Conservation (phyloP, 2,797 vertebrate genomes). For the Buceros bicornis region DNA sequence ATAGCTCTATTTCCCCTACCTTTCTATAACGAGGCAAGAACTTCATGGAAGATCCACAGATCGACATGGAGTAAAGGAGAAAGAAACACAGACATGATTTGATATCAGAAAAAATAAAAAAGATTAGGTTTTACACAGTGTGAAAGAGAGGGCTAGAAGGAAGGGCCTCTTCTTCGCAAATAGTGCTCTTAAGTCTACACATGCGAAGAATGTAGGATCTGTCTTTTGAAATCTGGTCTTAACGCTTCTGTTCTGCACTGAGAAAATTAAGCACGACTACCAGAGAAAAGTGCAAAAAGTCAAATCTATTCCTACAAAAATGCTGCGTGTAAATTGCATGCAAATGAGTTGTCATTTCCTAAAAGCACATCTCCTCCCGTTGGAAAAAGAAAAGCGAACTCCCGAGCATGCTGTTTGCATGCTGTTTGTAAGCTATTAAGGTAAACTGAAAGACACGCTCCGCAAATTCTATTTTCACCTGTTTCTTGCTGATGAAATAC, state of each 20-base stretch:
- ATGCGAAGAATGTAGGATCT: neutral
- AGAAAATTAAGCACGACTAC: conserved; percentile 26
- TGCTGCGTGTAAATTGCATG: conserved; percentile 3
- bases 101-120: neutral
- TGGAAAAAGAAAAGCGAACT: conserved; percentile 7
- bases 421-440: conserved; percentile 17
- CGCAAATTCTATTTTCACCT: conserved; percentile 19
- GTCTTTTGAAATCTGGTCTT: neutral
- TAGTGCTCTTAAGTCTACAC: neutral
- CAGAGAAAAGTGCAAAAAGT: conserved; percentile 2
- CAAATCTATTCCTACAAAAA: conserved; percentile 22
- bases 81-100: neutral
- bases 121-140: neutral
- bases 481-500: conserved; percentile 23
- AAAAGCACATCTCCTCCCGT: neutral
- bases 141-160: neutral
- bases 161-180: neutral
- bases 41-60: conserved; percentile 36
- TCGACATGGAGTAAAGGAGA: neutral
- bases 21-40: conserved; percentile 53
- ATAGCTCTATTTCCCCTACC: conserved; percentile 52
- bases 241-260: neutral
- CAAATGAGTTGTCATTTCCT: conserved; percentile 25
- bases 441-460: neutral
- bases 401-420: neutral